Evolutionary conservation across 2,113 vertebrate genomes (phyloP), one percentile per base, ranked within the genome.

Genomic region (Cyprinodon brontotheroides): DNA sequence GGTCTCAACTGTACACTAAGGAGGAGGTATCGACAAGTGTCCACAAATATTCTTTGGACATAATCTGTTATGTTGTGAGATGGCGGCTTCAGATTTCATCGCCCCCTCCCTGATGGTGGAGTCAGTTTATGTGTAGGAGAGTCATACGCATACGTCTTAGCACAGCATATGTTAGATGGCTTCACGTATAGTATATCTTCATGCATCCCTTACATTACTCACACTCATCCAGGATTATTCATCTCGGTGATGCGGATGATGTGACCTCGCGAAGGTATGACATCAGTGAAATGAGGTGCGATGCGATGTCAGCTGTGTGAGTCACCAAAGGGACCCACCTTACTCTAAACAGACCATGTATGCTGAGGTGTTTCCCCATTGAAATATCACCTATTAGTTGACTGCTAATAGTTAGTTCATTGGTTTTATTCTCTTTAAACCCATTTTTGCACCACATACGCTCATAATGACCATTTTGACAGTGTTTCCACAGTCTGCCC

Each of bases 231-330:
- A 38, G 77, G 66, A 80, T 88, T 88, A 81, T 75, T 90, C 82
- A 86, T 69, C 48, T 12, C 68, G 63, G n/a, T 70, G 63, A 65
- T 67, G 78, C 15, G 4, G 53, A 41, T 79, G 84, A 81, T 76
- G 70, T 75, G 72, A 85, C 82, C 83, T 86, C 61, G 74, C 59
- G n/a, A 40, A 74, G 65, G 68, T 37, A 75, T 89, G 87, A 90
- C 63, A 70, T 90, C 89, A 87, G 82, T 77, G 82, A 64, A 79
- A 80, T 69, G 71, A 84, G 78, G 50, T 37, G 72, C 65, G 69
- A 20, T 65, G 71, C 75, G 29, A 77, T 69, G 72, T 68, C 72
- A 82, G 41, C 81, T 78, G 75, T 70, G 60, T 85, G 88, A 85
- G 66, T 86, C 82, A 90, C 72, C 43, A 69, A 10, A 79, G 75